Evolutionary conservation across 2,888 invertebrate genomes (phyloP), one percentile per base, ranked within the genome.

Genomic region (Anarsia innoxiella): DNA sequence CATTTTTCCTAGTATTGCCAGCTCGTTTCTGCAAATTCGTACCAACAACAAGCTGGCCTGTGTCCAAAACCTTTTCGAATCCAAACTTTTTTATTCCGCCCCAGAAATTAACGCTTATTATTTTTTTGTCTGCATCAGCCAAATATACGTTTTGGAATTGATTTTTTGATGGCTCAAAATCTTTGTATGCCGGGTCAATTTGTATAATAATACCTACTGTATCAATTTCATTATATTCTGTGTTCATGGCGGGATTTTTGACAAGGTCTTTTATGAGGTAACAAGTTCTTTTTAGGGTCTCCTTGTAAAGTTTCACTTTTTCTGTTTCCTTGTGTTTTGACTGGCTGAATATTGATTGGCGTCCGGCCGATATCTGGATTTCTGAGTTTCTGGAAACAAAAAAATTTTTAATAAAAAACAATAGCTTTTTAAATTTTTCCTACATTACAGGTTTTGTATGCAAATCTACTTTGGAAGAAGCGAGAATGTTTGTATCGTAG

Each of bases 151-250:
- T 86, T 68, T 91, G 90, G 37, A 78, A 80, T 2, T 59, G 58
- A 39, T 69, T 65, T 41, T 70, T 69, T 23, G 44, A 57, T 23
- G 65, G 62, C 36, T 76, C 66, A 36, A 78, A 76, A 9, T 79
- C 76, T 40, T 68, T 58, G 13, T 71, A 75, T 14, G 79, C 62
- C 13, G 86, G 82, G 44, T 86, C 87, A 23, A 90, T 76, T 39
- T 79, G 67, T 13, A 91, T 82, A 25, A 93, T 84, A 2, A 92
- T 53, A 1, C 93, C 94, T 2, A 90, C 87, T 6, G 90, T 88
- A 69, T 94, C 94, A 45, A 93, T 84, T 82, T 94, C 94, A 42
- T 88, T 88, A 56, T 89, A 90, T 31, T 75, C 66, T 12, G 70
- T 72, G 2, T 42, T 38, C 36, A 59, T 51, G 0, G 46, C 40